Percentiles rank a stretch among this genome's conserved stretches.
Conservation (phyloP, 2,888 invertebrate genomes). For the Nasonia oneida region DNA sequence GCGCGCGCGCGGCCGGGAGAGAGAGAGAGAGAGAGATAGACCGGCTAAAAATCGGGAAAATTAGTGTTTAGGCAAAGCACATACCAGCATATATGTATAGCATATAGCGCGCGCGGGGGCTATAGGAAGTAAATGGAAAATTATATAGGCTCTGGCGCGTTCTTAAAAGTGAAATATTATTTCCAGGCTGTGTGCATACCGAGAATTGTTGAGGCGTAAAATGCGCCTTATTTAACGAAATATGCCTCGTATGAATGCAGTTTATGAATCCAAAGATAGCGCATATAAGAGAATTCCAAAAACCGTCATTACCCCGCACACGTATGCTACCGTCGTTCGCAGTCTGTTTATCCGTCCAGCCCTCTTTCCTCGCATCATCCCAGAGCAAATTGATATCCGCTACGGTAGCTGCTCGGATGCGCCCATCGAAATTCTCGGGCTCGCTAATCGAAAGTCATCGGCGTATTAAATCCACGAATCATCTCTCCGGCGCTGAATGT, state of each 20-base stretch:
- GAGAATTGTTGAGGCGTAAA: neutral
- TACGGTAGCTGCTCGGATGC: conserved; percentile 17
- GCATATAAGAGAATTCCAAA: neutral
- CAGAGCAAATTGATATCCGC: conserved; percentile 13
- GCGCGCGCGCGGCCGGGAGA: too few relatives aligned
- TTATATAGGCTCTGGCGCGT: neutral
- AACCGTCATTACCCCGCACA: neutral
- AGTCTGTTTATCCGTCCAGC: neutral
- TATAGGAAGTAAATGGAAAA: conserved; percentile 45
- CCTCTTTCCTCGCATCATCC: conserved; percentile 12
- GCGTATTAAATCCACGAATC: conserved; percentile 12
- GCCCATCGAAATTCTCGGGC: conserved; percentile 7
- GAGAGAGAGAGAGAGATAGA: neutral
- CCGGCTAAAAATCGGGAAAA: conserved; percentile 37
- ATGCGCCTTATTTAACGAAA: neutral
- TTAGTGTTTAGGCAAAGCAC: conserved; percentile 12
- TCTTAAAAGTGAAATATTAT: conserved; percentile 46
- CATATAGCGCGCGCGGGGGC: neutral
- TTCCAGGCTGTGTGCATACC: conserved; percentile 1
- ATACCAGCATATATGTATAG: too few relatives aligned
- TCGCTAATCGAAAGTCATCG: conserved; percentile 9
- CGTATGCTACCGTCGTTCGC: neutral
- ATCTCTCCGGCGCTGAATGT: neutral
- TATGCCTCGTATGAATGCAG: neutral
- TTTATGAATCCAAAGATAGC: neutral